phyloP scores from a whole-genome alignment of 2,113 vertebrate species.

The Cavia aperea region DNA sequence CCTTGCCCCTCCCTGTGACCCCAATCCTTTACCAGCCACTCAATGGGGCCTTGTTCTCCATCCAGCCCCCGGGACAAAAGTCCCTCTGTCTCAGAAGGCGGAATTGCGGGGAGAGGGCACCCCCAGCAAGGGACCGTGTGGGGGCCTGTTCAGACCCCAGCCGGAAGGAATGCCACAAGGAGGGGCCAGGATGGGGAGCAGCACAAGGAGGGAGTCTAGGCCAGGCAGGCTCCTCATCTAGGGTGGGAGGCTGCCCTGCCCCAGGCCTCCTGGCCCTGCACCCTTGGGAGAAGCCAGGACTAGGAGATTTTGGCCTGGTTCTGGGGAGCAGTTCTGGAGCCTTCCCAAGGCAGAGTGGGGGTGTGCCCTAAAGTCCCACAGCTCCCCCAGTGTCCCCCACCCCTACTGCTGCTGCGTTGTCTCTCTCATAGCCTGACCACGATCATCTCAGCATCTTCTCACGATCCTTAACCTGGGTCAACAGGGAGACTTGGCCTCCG shows the following conservation, averaged over 20 bases:
- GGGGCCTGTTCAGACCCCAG: constrained; percentile 61
- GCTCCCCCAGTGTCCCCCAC: neutral
- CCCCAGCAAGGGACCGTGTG: constrained; percentile 56
- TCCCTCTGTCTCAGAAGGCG: constrained; percentile 60
- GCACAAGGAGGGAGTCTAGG: neutral
- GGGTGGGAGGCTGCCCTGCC: neutral
- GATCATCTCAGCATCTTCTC: neutral
- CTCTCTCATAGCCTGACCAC: neutral
- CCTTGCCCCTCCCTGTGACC: constrained; percentile 67
- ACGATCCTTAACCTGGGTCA: neutral
- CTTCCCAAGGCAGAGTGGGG: neutral
- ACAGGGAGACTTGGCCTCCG: neutral
- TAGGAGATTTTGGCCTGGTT: neutral
- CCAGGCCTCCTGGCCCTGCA: neutral
- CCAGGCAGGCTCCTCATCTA: neutral
- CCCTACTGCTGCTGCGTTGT: too few relatives aligned
- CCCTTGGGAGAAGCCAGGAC: neutral
- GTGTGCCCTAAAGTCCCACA: neutral
- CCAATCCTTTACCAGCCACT: constrained; percentile 61
- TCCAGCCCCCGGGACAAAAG: constrained; percentile 68
- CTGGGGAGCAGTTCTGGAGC: neutral
- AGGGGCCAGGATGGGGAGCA: neutral
- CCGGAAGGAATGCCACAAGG: constrained; percentile 51
- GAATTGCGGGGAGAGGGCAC: constrained; percentile 61
- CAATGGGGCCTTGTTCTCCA: constrained; percentile 65